These are phyloP conservation scores for Lottia gigantea DNA, from an alignment of 2,888 invertebrate genomes.

Conservation along the genomic window DNA sequence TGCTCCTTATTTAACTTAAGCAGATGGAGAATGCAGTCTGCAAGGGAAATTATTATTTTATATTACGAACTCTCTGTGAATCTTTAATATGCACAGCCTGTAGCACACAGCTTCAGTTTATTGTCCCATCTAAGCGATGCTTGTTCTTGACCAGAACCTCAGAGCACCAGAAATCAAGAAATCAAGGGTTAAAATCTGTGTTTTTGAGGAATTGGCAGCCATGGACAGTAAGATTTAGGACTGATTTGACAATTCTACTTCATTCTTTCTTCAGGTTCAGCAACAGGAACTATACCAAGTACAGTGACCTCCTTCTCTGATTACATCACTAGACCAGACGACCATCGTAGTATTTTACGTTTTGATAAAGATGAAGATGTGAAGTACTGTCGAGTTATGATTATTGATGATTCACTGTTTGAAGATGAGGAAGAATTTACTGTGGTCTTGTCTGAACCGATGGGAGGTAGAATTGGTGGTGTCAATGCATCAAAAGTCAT, in stretches of 20 bases:
- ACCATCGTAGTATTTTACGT: conserved; percentile 56
- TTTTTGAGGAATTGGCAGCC: too few relatives aligned
- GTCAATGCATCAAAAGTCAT: conserved; percentile 47
- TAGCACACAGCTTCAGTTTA: too few relatives aligned
- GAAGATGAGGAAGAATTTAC: conserved; percentile 64
- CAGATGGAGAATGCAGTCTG: too few relatives aligned
- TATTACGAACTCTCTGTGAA: too few relatives aligned
- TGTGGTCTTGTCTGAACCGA: conserved; percentile 54
- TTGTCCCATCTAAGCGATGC: too few relatives aligned
- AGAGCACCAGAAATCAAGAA: too few relatives aligned
- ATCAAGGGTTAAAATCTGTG: too few relatives aligned
- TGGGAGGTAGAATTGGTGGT: conserved; percentile 60
- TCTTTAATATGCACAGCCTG: too few relatives aligned
- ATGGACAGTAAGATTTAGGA: too few relatives aligned
- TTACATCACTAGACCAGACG: conserved; percentile 61
- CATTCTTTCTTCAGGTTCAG: conserved; percentile 50
- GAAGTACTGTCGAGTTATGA: conserved; percentile 57
- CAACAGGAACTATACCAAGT: conserved; percentile 58
- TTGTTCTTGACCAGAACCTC: too few relatives aligned
- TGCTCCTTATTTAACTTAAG: too few relatives aligned
- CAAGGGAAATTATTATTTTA: too few relatives aligned
- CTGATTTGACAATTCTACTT: background rate
- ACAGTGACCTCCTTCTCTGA: conserved; percentile 64
- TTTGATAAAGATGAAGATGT: conserved; percentile 57
- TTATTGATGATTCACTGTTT: conserved; percentile 67